Evolutionary conservation across 2,113 vertebrate species (phyloP), one percentile per base, ranked within the genome.

Genomic region (Oreochromis aureus): DNA sequence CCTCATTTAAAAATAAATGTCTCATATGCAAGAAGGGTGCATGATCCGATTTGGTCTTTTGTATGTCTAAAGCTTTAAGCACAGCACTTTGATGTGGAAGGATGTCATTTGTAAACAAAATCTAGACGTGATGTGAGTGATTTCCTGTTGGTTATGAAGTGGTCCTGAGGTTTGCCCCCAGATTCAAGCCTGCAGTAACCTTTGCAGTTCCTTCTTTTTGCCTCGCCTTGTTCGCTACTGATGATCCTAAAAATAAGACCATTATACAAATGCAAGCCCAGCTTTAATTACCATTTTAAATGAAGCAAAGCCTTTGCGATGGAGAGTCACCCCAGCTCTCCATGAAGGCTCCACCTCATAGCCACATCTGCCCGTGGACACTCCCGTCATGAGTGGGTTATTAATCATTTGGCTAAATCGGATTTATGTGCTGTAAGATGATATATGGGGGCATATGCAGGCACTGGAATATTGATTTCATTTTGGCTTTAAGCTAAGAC

Each of bases 391-490:
- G 83, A 83, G 66, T 46, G 10, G 48, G 59, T 86, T 66, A 91
- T 94, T 83, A 89, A 93, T 94, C 85, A 81, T 48, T 24, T 10
- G 24, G 61, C 82, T 82, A 39, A 88, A 89, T 90, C 6, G 1
- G 83, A 94, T 94, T 86, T 88, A 91, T 91, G 78, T 24, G 41
- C 76, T 36, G 46, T 80, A 53, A 46, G 27, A 86, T 89, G 78
- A 93, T 92, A 63, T 83, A 86, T 88, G 54, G 51, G 55, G 56
- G 80, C 66, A 86, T 73, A 89, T 89, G 87, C 61, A 71, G 51
- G 55, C 59, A 10, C 22, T 55, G 80, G 86, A 73, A 24, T 92
- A 93, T 94, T 89, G 92, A 94, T 93, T 87, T 55, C 15, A 32
- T 22, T 85, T 34, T 81, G 80, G 90, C 92, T 92, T 54, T 58